Evolutionary conservation across 2,888 invertebrate genomes (phyloP), one percentile per base, ranked within the genome.

Genomic region (Tetrapedia diversipes): DNA sequence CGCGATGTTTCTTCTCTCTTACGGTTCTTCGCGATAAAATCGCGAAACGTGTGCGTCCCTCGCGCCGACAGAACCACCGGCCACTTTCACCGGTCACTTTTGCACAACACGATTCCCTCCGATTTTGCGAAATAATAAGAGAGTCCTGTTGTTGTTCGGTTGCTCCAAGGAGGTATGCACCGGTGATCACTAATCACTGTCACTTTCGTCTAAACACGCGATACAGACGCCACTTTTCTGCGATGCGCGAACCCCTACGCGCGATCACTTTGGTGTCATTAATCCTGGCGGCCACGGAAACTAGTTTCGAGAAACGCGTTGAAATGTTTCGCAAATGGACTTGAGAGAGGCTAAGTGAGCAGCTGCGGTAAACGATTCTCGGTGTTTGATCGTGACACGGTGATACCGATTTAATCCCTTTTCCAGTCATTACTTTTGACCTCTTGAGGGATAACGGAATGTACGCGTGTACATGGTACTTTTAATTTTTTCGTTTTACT

Each of bases 121-220:
- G 29, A 77, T 74, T 83, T 71, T 41, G 39, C 56, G 57, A 66
- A 74, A 77, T 71, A 69, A 83, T 57, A 73, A 47, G 49, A 54
- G 61, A 56, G 47, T 64, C 51, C 24, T 51, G 51, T 64, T 64
- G 43, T 19, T 14, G 41, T 11, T 43, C 34, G n/a, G n/a, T n/a
- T n/a, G 49, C 27, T 11, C 51, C 53, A 34, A 63, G 53, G 39
- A 22, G 27, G 27, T 49, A 47, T 67, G 59, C 77, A n/a, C 64
- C 43, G n/a, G 49, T 45, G 70, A 72, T 74, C 80, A 82, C 69
- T 70, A 64, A 71, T 82, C 82, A 78, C 82, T 82, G 71, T 81
- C 80, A 63, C 76, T 82, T 65, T 68, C 77, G 56, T 69, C 53
- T 43, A 53, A 77, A 51, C 66, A 14, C 29, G 47, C 51, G 29